Percentiles rank a stretch among this genome's conserved stretches.
phyloP scores from a whole-genome alignment of 2,888 invertebrate genomes.

The Chydorus sphaericus region DNA sequence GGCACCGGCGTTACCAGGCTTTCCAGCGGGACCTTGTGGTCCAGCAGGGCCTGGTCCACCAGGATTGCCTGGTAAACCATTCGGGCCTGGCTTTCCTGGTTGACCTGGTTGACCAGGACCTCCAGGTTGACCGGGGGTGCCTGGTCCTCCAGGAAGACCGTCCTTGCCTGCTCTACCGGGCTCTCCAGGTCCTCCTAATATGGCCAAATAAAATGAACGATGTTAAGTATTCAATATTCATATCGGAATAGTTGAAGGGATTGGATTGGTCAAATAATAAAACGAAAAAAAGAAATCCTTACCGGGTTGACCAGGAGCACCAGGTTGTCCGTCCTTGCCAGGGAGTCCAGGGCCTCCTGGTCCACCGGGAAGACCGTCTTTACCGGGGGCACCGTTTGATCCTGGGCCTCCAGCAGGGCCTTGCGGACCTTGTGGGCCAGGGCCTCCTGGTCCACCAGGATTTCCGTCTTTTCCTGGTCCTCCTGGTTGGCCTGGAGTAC shows the following conservation, averaged over 20 bases:
- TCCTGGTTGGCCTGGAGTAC: background rate
- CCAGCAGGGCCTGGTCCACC: background rate
- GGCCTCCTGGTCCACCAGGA: background rate
- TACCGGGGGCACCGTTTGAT: background rate
- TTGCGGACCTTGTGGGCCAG: too few species aligned
- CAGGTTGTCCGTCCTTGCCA: background rate
- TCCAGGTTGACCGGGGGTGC: background rate
- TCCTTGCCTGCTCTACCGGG: background rate
- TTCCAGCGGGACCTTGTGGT: background rate
- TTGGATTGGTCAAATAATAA: too few species aligned
- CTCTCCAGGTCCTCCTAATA: background rate
- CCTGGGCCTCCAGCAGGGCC: background rate
- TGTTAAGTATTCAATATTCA: too few species aligned
- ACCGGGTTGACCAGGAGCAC: background rate
- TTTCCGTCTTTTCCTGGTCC: background rate
- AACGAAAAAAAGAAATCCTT: too few species aligned
- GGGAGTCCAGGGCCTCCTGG: background rate
- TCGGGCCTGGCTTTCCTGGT: background rate
- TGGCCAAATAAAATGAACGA: too few species aligned
- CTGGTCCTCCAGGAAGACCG: background rate
- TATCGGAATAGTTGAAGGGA: too few species aligned
- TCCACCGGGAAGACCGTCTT: background rate
- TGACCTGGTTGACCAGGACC: background rate
- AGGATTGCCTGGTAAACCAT: background rate
- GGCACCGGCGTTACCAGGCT: background rate